Percentiles rank a stretch among this genome's conserved stretches.
Evolutionary conservation across 2,797 vertebrate species (phyloP).

Genomic region (Balearica regulorum): DNA sequence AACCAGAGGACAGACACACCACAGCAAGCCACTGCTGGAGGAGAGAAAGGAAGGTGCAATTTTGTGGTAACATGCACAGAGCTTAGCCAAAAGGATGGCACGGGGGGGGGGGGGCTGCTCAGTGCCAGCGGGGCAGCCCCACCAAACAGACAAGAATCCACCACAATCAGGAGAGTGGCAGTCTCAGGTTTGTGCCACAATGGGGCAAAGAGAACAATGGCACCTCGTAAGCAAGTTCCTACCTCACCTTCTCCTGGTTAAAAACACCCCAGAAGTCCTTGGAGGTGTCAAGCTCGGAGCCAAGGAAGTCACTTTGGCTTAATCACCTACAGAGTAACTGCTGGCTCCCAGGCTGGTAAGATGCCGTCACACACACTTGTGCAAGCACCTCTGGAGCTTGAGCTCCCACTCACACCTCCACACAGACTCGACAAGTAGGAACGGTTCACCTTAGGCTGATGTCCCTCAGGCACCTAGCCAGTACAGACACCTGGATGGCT

Average conservation of each 20-base stretch:
- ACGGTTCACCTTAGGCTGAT: neutral
- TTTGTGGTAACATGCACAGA: neutral
- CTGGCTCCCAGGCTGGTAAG: neutral
- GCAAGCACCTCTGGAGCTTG: neutral
- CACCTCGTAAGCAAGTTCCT: neutral
- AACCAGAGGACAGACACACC: neutral
- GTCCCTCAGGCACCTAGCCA: neutral
- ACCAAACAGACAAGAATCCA: neutral
- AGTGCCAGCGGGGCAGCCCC: neutral
- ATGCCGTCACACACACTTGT: accelerated
- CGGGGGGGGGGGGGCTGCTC: neutral
- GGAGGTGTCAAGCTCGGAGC: neutral
- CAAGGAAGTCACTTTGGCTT: neutral
- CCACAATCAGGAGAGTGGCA: neutral
- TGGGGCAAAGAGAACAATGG: neutral
- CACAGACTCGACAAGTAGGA: neutral
- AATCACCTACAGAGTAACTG: neutral
- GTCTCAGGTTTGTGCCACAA: neutral
- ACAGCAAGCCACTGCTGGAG: neutral
- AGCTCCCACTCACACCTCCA: neutral
- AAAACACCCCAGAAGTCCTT: neutral
- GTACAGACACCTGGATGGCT: neutral
- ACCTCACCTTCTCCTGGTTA: neutral
- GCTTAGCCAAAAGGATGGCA: neutral
- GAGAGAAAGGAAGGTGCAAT: neutral